Evolutionary conservation across 2,113 vertebrate species (phyloP), one percentile per base, ranked within the genome.

Genomic region (Chloropsis cyanopogon): DNA sequence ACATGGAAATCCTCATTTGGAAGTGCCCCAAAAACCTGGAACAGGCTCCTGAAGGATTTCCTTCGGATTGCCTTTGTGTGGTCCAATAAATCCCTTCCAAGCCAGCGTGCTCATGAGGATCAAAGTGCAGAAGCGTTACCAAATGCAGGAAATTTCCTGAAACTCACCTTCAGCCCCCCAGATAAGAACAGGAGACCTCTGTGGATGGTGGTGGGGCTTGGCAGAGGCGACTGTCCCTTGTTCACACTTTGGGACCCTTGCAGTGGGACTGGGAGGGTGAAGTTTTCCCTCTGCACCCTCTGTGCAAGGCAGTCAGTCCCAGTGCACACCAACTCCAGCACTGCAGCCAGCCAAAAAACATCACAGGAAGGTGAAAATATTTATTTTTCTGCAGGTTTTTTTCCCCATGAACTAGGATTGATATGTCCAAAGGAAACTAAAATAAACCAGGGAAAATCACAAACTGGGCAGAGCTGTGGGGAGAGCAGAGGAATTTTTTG

Each of bases 1-100:
- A 35, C 0, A 1, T 29, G 52, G 47, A 70, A 83, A 86, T 50
- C 12, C 33, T 69, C 3, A 0, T 0, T 4, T 64, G 57, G 68
- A 61, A 84, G 23, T 4, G 20, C 14, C 13, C 26, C 29, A 47
- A 57, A 49, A 20, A 56, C 14, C 24, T 46, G 41, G 14, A 47
- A 10, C 14, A 31, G 9, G 7, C 18, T 82, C 64, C 60, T 66
- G 61, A 22, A 78, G 33, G 37, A 31, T 26, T 65, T 52, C 28
- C 33, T 59, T 4, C 3, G 52, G 28, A 47, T 9, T 26, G 9
- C 14, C 33, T 31, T 14, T 10, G 7, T 35, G 31, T 25, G 18
- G 3, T 50, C 23, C 50, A 64, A 2, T 12, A 23, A 47, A 24
- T 24, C 29, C 35, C 41, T 19, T 12, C 37, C 11, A 56, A 65